phyloP scores from a whole-genome alignment of 2,888 invertebrate genomes.

The Asteroscopus sphinx region DNA sequence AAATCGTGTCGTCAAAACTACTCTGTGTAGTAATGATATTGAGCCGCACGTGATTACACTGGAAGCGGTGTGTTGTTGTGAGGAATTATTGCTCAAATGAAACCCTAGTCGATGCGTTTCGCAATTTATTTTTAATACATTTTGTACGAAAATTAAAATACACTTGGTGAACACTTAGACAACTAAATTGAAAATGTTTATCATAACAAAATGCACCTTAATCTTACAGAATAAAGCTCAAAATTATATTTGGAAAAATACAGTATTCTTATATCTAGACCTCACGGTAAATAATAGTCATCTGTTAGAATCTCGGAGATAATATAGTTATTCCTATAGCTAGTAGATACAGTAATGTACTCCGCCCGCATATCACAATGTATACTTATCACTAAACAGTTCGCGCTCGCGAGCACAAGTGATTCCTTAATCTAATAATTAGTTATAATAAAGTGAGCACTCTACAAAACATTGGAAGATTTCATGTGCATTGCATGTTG shows the following conservation, averaged over 20 bases:
- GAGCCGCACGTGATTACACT: too few relatives aligned
- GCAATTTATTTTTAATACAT: constrained; percentile 44
- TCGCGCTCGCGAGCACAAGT: constrained; percentile 1
- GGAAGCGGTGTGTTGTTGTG: too few relatives aligned
- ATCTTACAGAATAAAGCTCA: constrained; percentile 51
- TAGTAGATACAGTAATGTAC: constrained; percentile 16
- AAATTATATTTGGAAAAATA: constrained; percentile 49
- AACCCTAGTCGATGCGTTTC: constrained; percentile 31
- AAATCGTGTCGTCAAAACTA: too few relatives aligned
- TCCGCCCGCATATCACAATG: constrained; percentile 41
- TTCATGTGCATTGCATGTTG: background rate
- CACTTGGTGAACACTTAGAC: constrained; percentile 45
- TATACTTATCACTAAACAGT: constrained; percentile 29
- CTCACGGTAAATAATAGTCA: constrained; percentile 38
- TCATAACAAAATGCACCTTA: constrained; percentile 58
- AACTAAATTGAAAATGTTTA: constrained; percentile 35
- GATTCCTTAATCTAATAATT: background rate
- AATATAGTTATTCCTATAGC: constrained; percentile 9
- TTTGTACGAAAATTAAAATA: constrained; percentile 57
- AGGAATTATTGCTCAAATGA: constrained; percentile 22
- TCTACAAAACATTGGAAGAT: constrained; percentile 2
- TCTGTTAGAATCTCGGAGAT: constrained; percentile 27
- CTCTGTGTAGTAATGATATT: too few relatives aligned
- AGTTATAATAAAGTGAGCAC: constrained; percentile 17
- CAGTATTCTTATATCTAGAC: constrained; percentile 27